These are phyloP conservation scores for Parus major DNA, from an alignment of 2,113 vertebrate genomes.

Conservation along the genomic window DNA sequence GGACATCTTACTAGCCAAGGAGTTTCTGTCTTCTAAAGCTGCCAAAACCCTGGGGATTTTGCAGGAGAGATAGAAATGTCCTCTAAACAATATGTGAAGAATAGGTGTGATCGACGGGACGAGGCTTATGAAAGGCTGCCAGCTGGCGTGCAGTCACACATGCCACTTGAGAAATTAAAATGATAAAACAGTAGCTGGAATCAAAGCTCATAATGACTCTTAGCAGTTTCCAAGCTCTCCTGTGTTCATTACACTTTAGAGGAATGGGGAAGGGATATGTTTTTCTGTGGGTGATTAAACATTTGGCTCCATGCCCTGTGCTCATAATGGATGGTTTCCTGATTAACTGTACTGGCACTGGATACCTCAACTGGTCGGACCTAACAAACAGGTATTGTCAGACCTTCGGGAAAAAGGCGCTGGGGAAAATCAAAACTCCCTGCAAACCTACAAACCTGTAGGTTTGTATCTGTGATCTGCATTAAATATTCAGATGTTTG, in stretches of 20 bases:
- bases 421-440: neutral
- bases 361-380: neutral
- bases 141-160: fast-evolving
- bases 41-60: neutral
- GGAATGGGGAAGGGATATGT: neutral
- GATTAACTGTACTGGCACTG: neutral
- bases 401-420: neutral
- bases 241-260: neutral
- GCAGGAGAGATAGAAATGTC: neutral
- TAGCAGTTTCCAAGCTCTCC: neutral
- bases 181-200: neutral
- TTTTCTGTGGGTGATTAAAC: neutral
- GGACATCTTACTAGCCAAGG: neutral
- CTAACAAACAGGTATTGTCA: neutral
- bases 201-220: neutral
- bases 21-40: neutral
- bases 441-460: neutral
- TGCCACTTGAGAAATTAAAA: neutral
- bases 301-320: neutral
- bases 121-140: neutral
- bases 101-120: neutral
- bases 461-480: neutral
- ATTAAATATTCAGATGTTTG: neutral
- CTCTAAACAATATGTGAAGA: neutral
- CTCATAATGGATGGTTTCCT: neutral